phyloP scores from a whole-genome alignment of 2,113 vertebrate species.

The Dipodomys merriami region DNA sequence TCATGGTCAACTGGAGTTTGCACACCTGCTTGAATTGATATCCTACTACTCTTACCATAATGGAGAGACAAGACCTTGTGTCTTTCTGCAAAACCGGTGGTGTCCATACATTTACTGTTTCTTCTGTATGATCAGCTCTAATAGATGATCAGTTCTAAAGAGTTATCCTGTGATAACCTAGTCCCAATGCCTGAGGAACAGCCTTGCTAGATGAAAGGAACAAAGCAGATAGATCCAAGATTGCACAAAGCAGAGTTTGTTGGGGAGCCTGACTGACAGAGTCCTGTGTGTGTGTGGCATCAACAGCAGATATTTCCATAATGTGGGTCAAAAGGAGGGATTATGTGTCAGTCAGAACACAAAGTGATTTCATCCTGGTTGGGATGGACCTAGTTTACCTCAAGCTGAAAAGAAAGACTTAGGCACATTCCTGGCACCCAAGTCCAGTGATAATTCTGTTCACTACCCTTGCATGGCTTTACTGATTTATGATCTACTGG shows the following conservation, averaged over 20 bases:
- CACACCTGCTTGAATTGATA: background rate
- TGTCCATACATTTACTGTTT: background rate
- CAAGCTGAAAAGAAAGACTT: background rate
- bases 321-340: background rate
- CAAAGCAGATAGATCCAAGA: background rate
- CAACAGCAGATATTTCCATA: background rate
- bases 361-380: background rate
- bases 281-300: no score
- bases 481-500: no score
- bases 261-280: background rate
- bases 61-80: fast-evolving
- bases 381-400: no score
- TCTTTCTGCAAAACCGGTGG: background rate
- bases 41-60: fast-evolving
- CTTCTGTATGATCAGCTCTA: background rate
- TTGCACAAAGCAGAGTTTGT: background rate
- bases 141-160: no score
- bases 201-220: background rate
- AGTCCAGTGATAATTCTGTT: no score
- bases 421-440: background rate
- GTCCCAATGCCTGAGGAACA: background rate
- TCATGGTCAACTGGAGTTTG: no score
- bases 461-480: background rate
- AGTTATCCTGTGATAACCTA: no score
- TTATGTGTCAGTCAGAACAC: no score